phyloP scores from a whole-genome alignment of 2,888 invertebrate genomes.

The Mycalesis mineus region DNA sequence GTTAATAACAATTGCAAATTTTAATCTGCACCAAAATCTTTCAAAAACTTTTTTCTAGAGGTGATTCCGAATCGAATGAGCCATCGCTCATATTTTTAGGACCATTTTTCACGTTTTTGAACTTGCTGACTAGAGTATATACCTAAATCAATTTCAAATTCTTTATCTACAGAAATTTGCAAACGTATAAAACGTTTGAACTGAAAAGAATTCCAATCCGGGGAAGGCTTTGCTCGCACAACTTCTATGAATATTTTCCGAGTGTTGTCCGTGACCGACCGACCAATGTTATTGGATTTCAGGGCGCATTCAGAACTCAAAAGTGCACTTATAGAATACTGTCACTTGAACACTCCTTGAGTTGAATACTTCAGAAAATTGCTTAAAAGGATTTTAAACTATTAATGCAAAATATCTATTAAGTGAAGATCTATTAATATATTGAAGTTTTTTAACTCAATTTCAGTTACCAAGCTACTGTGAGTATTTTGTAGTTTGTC shows the following conservation, averaged over 20 bases:
- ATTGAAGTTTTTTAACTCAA: too few species aligned
- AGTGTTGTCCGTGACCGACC: conserved; percentile 3
- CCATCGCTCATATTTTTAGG: too few species aligned
- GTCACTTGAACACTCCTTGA: neutral
- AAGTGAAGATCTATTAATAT: too few species aligned
- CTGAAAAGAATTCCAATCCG: conserved; percentile 18
- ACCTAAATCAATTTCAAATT: conserved; percentile 19
- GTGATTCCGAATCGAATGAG: too few species aligned
- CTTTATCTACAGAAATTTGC: conserved; percentile 14
- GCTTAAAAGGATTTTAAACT: neutral
- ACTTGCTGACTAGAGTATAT: too few species aligned
- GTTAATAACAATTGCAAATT: too few species aligned
- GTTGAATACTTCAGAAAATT: neutral
- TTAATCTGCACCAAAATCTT: too few species aligned
- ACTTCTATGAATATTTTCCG: conserved; percentile 19
- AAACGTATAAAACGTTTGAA: conserved; percentile 13
- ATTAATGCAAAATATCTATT: too few species aligned
- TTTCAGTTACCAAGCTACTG: too few species aligned
- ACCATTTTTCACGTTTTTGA: too few species aligned
- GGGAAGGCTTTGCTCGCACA: neutral
- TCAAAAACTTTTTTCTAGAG: too few species aligned
- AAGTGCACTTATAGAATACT: neutral
- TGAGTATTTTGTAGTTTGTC: conserved; percentile 20
- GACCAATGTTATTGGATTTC: neutral
- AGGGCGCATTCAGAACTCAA: neutral